phyloP scores from a whole-genome alignment of 2,797 vertebrate species.

The Sebastes diploproa region DNA sequence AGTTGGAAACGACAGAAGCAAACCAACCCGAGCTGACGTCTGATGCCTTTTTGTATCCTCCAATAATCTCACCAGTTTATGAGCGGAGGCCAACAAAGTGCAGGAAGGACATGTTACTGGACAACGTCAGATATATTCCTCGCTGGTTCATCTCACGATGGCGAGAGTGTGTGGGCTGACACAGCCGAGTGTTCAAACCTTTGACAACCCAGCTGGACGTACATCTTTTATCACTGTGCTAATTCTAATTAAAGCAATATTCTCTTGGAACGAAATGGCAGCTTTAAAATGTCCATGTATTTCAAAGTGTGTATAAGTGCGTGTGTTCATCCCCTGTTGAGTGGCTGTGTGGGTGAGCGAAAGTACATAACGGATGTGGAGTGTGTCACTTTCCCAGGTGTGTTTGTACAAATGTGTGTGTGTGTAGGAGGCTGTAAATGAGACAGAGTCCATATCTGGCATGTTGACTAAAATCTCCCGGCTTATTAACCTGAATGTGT shows the following conservation, averaged over 20 bases:
- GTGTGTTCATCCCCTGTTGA: conserved; percentile 20
- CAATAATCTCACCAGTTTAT: not conserved
- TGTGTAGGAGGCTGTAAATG: conserved; percentile 39
- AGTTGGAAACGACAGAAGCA: not conserved
- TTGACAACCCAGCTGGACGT: conserved; percentile 33
- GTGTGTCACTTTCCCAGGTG: conserved; percentile 41
- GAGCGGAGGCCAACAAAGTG: not conserved
- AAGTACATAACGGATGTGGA: conserved; percentile 33
- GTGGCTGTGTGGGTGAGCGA: conserved; percentile 51
- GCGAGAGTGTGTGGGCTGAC: conserved; percentile 31
- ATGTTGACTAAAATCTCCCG: not conserved
- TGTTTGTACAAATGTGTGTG: conserved; percentile 29
- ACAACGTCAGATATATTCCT: conserved; percentile 26
- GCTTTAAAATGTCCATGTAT: conserved; percentile 43
- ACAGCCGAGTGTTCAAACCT: conserved; percentile 33
- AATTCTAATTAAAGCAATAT: conserved; percentile 70
- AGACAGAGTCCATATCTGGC: conserved; percentile 1
- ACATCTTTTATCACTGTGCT: conserved; percentile 46
- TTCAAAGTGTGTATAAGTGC: conserved; percentile 3
- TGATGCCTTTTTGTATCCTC: not conserved
- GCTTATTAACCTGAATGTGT: conserved; percentile 25
- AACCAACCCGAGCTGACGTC: not conserved
- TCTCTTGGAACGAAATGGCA: conserved; percentile 68
- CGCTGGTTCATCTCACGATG: conserved; percentile 6
- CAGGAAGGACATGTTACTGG: conserved; percentile 12